Conservation (phyloP, 2,888 invertebrate genomes). For the Pyralis farinalis region DNA sequence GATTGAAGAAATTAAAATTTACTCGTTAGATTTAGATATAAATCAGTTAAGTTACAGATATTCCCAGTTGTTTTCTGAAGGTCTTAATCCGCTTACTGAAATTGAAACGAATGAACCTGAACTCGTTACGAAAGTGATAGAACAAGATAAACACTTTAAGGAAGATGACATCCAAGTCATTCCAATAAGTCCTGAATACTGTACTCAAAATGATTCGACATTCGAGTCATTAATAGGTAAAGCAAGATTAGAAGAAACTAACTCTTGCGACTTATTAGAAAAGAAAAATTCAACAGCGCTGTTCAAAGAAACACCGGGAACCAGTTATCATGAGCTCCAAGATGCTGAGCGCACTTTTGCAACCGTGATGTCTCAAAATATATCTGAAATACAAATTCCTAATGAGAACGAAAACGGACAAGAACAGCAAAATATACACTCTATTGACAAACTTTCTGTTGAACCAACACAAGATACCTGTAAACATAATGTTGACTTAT, state of each 20-base stretch:
- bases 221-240: background rate
- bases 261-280: background rate
- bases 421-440: no score
- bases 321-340: constrained; percentile 31
- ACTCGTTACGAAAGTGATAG: no score
- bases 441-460: background rate
- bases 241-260: background rate
- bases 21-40: constrained; percentile 52
- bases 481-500: background rate
- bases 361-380: constrained; percentile 9
- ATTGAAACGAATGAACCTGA: no score
- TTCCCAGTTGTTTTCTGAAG: constrained; percentile 23
- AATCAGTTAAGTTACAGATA: constrained; percentile 55
- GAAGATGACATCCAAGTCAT: no score
- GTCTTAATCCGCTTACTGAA: background rate
- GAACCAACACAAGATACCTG: constrained; percentile 8
- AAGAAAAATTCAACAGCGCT: background rate
- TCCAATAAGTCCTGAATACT: no score
- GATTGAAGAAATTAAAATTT: constrained; percentile 56
- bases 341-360: constrained; percentile 37
- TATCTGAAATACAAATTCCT: no score
- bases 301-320: constrained; percentile 23
- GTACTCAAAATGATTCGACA: no score
- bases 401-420: no score
- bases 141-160: no score